Conservation (phyloP, 1,140 invertebrate genomes). For the Habropoda laboriosa region DNA sequence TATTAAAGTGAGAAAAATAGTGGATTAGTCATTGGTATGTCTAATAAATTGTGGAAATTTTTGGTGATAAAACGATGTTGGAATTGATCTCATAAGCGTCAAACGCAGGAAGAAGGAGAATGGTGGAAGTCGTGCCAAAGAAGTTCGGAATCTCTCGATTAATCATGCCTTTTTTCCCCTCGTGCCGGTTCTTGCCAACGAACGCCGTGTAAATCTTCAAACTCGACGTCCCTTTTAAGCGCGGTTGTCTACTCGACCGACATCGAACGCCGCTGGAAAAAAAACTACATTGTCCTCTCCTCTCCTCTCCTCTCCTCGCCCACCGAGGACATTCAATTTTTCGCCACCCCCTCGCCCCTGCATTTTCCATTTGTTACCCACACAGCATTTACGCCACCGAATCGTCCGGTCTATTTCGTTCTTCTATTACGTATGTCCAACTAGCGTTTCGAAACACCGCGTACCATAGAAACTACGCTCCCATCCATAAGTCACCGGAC, state of each 20-base stretch:
- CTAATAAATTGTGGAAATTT: too few relatives aligned
- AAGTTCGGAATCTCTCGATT: slow-evolving; percentile 57
- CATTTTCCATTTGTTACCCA: slow-evolving; percentile 20
- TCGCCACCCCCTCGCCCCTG: background rate
- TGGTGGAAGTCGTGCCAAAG: slow-evolving; percentile 38
- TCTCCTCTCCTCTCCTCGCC: too few relatives aligned
- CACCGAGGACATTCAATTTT: slow-evolving; percentile 36
- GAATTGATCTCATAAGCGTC: background rate
- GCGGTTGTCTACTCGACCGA: slow-evolving; percentile 30
- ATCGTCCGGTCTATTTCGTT: background rate
- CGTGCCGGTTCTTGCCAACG: slow-evolving; percentile 47
- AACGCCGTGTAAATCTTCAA: slow-evolving; percentile 59
- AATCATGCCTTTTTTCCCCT: slow-evolving; percentile 51
- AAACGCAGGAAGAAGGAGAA: background rate
- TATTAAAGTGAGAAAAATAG: too few relatives aligned
- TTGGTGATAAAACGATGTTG: background rate
- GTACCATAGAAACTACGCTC: background rate
- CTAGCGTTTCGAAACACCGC: background rate
- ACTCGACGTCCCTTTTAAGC: slow-evolving; percentile 52
- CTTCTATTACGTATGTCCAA: background rate
- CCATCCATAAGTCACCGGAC: too few relatives aligned
- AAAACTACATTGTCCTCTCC: slow-evolving; percentile 18
- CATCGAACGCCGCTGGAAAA: slow-evolving; percentile 30
- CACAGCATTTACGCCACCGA: background rate
- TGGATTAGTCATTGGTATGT: too few relatives aligned